Conservation (phyloP, 2,113 vertebrate species). For the Eulemur macaco region DNA sequence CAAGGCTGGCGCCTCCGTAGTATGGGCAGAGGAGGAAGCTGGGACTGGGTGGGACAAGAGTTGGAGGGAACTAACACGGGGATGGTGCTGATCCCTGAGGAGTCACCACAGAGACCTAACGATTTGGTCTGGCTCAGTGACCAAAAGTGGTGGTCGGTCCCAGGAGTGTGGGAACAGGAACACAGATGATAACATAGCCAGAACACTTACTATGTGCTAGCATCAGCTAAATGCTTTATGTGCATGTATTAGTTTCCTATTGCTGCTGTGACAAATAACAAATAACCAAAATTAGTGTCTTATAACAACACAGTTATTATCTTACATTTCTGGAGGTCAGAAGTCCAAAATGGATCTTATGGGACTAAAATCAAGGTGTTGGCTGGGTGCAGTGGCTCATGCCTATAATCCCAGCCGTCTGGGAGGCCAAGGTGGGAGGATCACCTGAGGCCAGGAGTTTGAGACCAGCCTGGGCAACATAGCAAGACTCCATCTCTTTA, state of each 20-base stretch:
- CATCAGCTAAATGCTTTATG: neutral
- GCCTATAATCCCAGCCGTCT: too few species aligned
- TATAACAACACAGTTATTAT: neutral
- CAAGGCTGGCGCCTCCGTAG: neutral
- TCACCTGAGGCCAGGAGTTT: too few species aligned
- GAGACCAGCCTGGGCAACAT: too few species aligned
- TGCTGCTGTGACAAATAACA: neutral
- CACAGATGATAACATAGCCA: neutral
- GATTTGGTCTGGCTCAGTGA: neutral
- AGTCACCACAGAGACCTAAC: neutral
- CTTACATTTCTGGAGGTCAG: neutral
- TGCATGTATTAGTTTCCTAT: neutral
- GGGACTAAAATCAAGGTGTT: neutral
- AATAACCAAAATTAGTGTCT: neutral
- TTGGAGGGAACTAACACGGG: neutral
- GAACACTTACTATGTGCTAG: neutral
- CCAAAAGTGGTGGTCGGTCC: neutral
- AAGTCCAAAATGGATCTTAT: neutral
- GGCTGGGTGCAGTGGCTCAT: too few species aligned
- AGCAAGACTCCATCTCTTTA: too few species aligned
- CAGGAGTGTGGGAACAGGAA: neutral
- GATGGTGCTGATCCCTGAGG: neutral
- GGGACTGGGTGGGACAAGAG: neutral
- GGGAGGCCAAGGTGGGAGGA: too few species aligned
- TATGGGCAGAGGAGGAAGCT: neutral